phyloP scores from a whole-genome alignment of 2,113 vertebrate species.

The Onychorhynchus coronatus region DNA sequence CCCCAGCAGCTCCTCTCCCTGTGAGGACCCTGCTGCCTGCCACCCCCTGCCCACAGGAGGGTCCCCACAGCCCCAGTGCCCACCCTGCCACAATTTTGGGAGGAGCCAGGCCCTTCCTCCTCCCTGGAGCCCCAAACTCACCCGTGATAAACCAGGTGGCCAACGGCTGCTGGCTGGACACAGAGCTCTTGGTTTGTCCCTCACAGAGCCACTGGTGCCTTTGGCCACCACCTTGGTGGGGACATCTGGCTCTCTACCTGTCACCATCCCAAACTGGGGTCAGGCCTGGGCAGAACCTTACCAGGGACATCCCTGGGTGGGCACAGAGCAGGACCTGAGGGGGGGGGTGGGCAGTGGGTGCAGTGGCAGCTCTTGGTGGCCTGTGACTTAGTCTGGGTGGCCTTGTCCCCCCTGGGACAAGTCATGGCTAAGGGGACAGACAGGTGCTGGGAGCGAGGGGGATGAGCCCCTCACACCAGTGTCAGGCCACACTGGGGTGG shows the following conservation, averaged over 20 bases:
- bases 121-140: background rate
- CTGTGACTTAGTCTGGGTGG: background rate
- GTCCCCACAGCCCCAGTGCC: rapidly evolving
- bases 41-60: background rate
- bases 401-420: background rate
- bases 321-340: background rate
- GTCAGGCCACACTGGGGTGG: rapidly evolving
- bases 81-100: background rate
- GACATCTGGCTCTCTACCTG: background rate
- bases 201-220: background rate
- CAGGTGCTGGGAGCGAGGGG: rapidly evolving
- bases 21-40: rapidly evolving
- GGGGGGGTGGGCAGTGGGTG: too few species aligned
- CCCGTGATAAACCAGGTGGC: background rate
- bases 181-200: background rate
- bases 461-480: rapidly evolving
- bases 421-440: rapidly evolving
- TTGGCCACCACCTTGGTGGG: background rate
- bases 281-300: background rate
- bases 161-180: rapidly evolving
- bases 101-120: background rate
- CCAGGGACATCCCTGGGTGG: background rate
- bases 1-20: background rate
- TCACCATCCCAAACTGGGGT: background rate
- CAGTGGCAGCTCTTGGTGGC: background rate